These are phyloP conservation scores for Seira sanloemensis DNA, from an alignment of 2,888 invertebrate species.

Conservation along the genomic window DNA sequence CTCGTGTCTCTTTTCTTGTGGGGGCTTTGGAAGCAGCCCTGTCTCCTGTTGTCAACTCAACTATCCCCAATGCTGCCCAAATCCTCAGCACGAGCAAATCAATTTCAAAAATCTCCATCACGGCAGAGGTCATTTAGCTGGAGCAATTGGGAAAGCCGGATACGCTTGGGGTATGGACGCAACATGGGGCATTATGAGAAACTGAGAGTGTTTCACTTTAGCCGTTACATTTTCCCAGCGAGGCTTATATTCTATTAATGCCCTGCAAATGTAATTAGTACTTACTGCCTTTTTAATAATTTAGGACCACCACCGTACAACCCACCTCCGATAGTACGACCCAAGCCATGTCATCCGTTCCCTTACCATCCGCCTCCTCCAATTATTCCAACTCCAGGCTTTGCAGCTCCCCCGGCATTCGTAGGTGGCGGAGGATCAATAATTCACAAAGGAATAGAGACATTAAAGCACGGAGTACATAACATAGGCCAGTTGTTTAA, in stretches of 20 bases:
- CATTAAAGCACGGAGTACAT: conserved; percentile 44
- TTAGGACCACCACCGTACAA: conserved; percentile 49
- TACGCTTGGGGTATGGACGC: conserved; percentile 30
- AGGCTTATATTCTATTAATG: too few relatives aligned
- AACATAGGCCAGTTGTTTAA: conserved; percentile 52
- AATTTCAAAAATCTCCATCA: conserved; percentile 60
- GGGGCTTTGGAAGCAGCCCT: conserved; percentile 2
- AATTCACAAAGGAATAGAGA: conserved; percentile 53
- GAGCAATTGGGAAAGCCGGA: conserved; percentile 33
- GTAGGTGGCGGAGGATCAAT: conserved; percentile 37
- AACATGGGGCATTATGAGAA: conserved; percentile 37
- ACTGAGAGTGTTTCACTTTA: not conserved
- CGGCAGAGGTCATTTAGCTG: conserved; percentile 36
- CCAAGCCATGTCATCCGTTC: conserved; percentile 31
- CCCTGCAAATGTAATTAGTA: not conserved
- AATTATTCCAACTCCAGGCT: not conserved
- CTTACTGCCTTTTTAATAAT: not conserved
- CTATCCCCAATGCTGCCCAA: conserved; percentile 54
- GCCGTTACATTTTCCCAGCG: too few relatives aligned
- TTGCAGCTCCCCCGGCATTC: not conserved
- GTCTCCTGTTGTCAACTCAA: conserved; percentile 47
- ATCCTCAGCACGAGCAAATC: conserved; percentile 38
- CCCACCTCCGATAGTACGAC: conserved; percentile 46
- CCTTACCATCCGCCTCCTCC: conserved; percentile 19
- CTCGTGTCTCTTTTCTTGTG: conserved; percentile 54